Evolutionary conservation across 2,113 vertebrate genomes (phyloP).

Genomic region (Promerops cafer): DNA sequence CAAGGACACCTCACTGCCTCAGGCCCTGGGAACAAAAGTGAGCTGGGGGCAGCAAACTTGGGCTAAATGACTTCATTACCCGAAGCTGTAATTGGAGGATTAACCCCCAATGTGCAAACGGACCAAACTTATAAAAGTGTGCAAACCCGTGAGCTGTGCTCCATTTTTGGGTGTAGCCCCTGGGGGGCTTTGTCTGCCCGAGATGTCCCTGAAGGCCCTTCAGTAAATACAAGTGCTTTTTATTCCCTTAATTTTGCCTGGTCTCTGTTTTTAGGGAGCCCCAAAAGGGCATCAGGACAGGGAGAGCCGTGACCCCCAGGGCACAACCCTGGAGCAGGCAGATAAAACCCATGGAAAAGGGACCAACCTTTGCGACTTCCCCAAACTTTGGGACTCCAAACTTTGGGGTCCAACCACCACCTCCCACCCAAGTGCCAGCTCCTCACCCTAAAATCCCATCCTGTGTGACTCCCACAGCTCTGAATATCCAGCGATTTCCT

Average conservation of each 20-base stretch:
- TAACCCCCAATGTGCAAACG: not conserved
- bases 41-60: not conserved
- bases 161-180: not conserved
- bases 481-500: fast-evolving
- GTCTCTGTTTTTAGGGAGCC: not conserved
- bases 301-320: fast-evolving
- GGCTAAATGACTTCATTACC: not conserved
- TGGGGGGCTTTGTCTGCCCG: not conserved
- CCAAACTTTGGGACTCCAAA: not conserved
- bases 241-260: not conserved
- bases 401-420: not conserved
- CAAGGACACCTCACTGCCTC: not conserved
- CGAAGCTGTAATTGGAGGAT: not conserved
- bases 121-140: not conserved
- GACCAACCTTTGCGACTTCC: fast-evolving
- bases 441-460: not conserved
- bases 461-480: fast-evolving
- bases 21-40: not conserved
- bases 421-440: not conserved
- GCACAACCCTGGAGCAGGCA: no score
- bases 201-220: not conserved
- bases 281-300: not conserved
- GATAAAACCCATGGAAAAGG: not conserved
- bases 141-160: not conserved
- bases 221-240: not conserved